Conservation (phyloP, 2,888 invertebrate genomes). For the Andrena bicolor region DNA sequence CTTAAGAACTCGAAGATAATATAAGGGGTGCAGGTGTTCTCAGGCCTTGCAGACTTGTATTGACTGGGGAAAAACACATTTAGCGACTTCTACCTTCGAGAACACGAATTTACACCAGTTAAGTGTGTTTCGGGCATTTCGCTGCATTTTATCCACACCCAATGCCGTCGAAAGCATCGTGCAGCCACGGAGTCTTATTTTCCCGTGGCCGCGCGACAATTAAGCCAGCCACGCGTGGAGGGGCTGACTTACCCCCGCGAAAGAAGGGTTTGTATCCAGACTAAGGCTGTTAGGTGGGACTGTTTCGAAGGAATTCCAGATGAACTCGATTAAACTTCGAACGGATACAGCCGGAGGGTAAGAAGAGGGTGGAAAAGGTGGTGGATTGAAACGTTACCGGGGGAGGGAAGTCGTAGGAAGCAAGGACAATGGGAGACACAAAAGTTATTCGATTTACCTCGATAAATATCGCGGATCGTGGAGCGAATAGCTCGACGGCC, state of each 20-base stretch:
- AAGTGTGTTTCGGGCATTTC: background rate
- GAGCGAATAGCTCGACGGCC: slow-evolving; percentile 18
- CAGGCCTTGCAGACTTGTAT: too few species aligned
- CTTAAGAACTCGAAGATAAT: too few species aligned
- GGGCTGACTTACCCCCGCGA: slow-evolving; percentile 12
- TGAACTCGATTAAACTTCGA: slow-evolving; percentile 61
- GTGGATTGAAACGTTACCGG: slow-evolving; percentile 51
- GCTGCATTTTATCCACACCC: background rate
- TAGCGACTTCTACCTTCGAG: too few species aligned
- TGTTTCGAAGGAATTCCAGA: slow-evolving; percentile 50
- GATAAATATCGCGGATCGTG: slow-evolving; percentile 50
- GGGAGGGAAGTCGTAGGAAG: slow-evolving; percentile 16
- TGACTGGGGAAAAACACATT: too few species aligned
- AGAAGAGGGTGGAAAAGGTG: background rate
- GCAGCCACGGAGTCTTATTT: slow-evolving; percentile 14
- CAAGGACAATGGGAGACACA: slow-evolving; percentile 38
- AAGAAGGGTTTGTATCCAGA: slow-evolving; percentile 41
- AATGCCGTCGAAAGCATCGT: slow-evolving; percentile 42
- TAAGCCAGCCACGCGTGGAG: slow-evolving; percentile 15
- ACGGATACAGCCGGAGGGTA: slow-evolving; percentile 9
- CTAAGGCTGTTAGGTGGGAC: slow-evolving; percentile 37
- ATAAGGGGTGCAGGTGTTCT: too few species aligned
- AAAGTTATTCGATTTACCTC: slow-evolving; percentile 59
- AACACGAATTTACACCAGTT: background rate
- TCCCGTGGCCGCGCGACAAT: slow-evolving; percentile 12